Base-by-base conservation (phyloP, 2,888 invertebrate genomes). In the Dasypolia templi region DNA sequence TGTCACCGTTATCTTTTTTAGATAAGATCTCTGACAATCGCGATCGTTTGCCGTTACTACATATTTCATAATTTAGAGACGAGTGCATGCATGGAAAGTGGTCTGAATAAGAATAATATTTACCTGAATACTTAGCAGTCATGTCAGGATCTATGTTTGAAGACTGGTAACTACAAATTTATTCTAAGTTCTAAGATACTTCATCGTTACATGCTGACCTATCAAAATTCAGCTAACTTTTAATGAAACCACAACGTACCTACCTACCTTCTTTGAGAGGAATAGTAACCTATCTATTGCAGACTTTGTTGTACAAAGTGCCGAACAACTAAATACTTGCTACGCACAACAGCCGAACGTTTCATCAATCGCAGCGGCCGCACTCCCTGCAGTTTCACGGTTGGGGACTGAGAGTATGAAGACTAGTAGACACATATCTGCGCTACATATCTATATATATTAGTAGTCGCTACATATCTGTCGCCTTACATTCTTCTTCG, bases 331-430 rank as follows among this genome's bases (percentile, higher is more conserved):
- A 65, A 68, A 53, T 83, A 75, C 61, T 80, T 66, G 75, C 35
- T 75, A 12, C 74, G 55, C 58, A 79, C 79, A 83, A 71, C 69
- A n/a, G 39, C 14, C 42, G 39, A 72, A 71, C 68, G 58, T 79
- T 75, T 62, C 81, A 71, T 83, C 79, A 71, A 62, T 83, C 71
- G 68, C 72, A 49, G 61, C 32, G 51, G 51, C 56, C 35, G 56
- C 68, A 72, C 72, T 80, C 59, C 64, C 35, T 68, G 77, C 62
- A 77, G 68, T 44, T 56, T 51, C 78, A 59, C 19, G 2, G 11
- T 56, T 9, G 14, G 2, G 1, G 4, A 17, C 49, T 53, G 26
- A 4, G 65, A 58, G 80, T 82, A 77, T 69, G 22, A 62, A 82
- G 0, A 44, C 1, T 2, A 26, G 7, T 69, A 72, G 68, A 73